Evolutionary conservation across 2,888 invertebrate genomes (phyloP), one percentile per base, ranked within the genome.

Genomic region (Mycalesis mineus): DNA sequence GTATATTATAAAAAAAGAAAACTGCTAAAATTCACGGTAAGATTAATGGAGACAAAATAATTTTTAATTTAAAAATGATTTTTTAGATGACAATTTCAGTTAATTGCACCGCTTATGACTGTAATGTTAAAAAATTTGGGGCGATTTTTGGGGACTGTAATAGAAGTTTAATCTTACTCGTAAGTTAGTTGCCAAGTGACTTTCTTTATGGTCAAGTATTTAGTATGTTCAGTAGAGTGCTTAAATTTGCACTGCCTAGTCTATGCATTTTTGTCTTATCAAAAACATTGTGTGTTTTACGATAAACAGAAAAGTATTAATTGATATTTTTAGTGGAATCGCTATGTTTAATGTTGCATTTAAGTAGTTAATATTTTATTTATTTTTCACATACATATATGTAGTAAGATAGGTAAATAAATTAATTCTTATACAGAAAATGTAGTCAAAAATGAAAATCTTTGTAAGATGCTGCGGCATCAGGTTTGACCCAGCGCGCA

Each of bases 281-380:
- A 31, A 45, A 45, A 44, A 44, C 13, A 17, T 11, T n/a, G 13
- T 45, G 5, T 29, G 29, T 31, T 29, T 45, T 4, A 45, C 14
- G 45, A 31, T 45, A 44, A 44, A 41, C 9, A 36, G 41, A 22
- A 42, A 28, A 45, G 29, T 45, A 45, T 45, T 45, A 45, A 45
- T 14, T 29, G 29, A n/a, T 41, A 41, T 13, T 9, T 13, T 13
- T 45, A 45, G n/a, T 14, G 14, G 8, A 31, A 9, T 45, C 29
- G 13, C 29, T 31, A 13, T 45, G 8, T 31, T 13, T 14, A 14
- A 45, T 45, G 45, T 45, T 45, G 45, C 29, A 45, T 45, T 45
- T 45, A 22, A 22, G 22, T 22, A 31, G 45, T 45, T 9, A 29
- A 14, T 13, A 13, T 31, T 45, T 31, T 29, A 45, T 31, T 17